Percentiles rank a stretch among this genome's conserved stretches.
Evolutionary conservation across 2,888 invertebrate genomes (phyloP).

Genomic region (Neoascia interrupta): DNA sequence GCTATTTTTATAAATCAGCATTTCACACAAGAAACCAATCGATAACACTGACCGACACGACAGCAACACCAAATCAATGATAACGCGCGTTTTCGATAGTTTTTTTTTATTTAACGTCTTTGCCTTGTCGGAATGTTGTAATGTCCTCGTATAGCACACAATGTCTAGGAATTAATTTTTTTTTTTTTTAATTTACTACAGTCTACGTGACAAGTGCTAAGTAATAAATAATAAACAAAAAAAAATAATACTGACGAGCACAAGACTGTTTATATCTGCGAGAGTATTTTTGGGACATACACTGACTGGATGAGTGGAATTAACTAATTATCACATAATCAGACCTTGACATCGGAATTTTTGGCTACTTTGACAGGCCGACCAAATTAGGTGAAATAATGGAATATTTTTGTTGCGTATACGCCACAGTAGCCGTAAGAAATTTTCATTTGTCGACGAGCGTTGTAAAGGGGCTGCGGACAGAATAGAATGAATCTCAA

Average conservation of each 20-base stretch:
- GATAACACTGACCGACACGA: constrained; percentile 17
- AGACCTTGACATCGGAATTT: constrained; percentile 18
- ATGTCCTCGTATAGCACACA: constrained; percentile 14
- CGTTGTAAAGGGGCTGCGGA: too few relatives aligned
- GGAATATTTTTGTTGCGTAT: constrained; percentile 6
- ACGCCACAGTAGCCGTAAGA: background rate
- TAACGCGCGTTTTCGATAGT: constrained; percentile 19
- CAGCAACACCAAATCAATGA: too few relatives aligned
- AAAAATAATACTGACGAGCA: too few relatives aligned
- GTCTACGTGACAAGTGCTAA: constrained; percentile 13
- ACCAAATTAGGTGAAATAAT: background rate
- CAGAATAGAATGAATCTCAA: too few relatives aligned
- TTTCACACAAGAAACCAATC: constrained; percentile 35
- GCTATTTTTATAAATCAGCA: constrained; percentile 30
- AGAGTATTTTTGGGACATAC: background rate
- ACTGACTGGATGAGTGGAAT: too few relatives aligned
- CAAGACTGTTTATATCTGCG: too few relatives aligned
- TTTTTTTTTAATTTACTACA: too few relatives aligned
- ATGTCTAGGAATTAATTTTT: too few relatives aligned
- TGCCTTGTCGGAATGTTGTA: constrained; percentile 9
- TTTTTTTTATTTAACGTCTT: background rate
- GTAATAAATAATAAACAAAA: too few relatives aligned
- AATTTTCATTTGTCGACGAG: too few relatives aligned
- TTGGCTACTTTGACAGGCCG: too few relatives aligned
- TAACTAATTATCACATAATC: constrained; percentile 18